Conservation (phyloP, 2,888 invertebrate species). For the Chrysotoxum bicinctum region DNA sequence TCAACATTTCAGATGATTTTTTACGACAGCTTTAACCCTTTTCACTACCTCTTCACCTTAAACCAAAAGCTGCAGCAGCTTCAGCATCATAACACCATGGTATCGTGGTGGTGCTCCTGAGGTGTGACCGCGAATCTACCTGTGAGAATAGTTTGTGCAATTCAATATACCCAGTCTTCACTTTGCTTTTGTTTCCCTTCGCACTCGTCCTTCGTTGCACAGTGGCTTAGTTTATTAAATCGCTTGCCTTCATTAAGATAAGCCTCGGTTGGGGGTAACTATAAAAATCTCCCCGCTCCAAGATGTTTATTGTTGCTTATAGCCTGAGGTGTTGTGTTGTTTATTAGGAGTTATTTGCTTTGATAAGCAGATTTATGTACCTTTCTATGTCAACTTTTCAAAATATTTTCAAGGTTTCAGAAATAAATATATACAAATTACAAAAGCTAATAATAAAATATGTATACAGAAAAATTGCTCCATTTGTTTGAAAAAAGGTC, state of each 20-base stretch:
- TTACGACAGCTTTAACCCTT: constrained; percentile 59
- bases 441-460: too few species aligned
- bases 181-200: neutral
- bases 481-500: too few species aligned
- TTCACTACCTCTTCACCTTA: constrained; percentile 21
- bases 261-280: constrained; percentile 43
- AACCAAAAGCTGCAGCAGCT: constrained; percentile 23
- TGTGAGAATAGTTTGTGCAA: constrained; percentile 48
- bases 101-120: neutral
- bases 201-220: constrained; percentile 21
- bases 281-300: constrained; percentile 34
- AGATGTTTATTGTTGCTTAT: constrained; percentile 50
- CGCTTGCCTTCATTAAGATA: constrained; percentile 62
- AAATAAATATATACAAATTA: too few species aligned
- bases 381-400: too few species aligned
- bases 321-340: constrained; percentile 27
- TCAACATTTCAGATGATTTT: constrained; percentile 53
- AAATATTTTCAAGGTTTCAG: too few species aligned
- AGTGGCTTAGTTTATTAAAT: constrained; percentile 71
- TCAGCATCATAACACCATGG: constrained; percentile 6
- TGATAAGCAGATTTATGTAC: too few species aligned
- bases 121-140: constrained; percentile 50
- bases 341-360: neutral
- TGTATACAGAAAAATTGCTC: too few species aligned
- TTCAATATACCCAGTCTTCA: constrained; percentile 7